Evolutionary conservation across 2,888 invertebrate species (phyloP).

Genomic region (Nemoura dubitans): DNA sequence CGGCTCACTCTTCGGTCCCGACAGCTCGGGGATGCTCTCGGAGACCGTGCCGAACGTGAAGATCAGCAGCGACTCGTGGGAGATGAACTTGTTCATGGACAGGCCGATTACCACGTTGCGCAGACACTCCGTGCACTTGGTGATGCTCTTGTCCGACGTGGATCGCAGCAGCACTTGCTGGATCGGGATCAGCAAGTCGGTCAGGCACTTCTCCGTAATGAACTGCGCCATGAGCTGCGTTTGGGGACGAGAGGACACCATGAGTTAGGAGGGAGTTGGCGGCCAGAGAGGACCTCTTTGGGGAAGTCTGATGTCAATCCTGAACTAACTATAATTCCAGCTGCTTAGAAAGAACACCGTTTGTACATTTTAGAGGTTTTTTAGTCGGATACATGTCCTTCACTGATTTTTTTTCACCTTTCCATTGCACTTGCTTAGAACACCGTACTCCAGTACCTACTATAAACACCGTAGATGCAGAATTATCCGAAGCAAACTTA

Average conservation of each 20-base stretch:
- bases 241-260: conserved; percentile 51
- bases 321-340: too few relatives aligned
- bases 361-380: too few relatives aligned
- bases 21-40: conserved; percentile 79
- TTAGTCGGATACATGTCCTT: too few relatives aligned
- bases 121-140: conserved; percentile 83
- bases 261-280: too few relatives aligned
- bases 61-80: conserved; percentile 75
- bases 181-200: conserved; percentile 81
- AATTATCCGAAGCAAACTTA: too few relatives aligned
- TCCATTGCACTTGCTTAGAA: too few relatives aligned
- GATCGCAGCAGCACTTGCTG: conserved; percentile 80
- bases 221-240: conserved; percentile 69
- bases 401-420: too few relatives aligned
- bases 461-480: too few relatives aligned
- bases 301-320: too few relatives aligned
- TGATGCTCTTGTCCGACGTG: conserved; percentile 80
- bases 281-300: too few relatives aligned
- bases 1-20: conserved; percentile 64
- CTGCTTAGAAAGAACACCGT: too few relatives aligned
- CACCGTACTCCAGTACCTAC: too few relatives aligned
- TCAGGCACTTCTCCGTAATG: conserved; percentile 78
- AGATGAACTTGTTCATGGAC: conserved; percentile 80
- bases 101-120: conserved; percentile 83
- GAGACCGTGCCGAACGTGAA: conserved; percentile 85